phyloP scores from a whole-genome alignment of 2,113 vertebrate genomes.

The Prunella himalayana region DNA sequence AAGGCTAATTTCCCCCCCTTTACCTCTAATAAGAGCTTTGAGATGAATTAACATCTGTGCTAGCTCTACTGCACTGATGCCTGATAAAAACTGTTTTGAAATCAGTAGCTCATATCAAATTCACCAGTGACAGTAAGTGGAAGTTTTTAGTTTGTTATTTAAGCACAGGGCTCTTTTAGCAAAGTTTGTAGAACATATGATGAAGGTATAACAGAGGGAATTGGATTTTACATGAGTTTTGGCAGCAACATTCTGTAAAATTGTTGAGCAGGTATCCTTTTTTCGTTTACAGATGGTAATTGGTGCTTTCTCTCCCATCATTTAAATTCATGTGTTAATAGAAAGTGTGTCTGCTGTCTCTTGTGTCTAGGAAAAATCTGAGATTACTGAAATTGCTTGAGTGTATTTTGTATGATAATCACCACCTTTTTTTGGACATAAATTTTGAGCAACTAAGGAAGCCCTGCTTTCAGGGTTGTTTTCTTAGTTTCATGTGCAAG shows the following conservation, averaged over 20 bases:
- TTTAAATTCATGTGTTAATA: not conserved
- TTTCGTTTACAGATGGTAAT: not conserved
- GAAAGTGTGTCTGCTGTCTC: not conserved
- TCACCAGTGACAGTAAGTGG: not conserved
- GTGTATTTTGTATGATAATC: not conserved
- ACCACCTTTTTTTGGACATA: not conserved
- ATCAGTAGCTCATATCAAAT: accelerated
- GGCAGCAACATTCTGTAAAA: not conserved
- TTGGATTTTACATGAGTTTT: not conserved
- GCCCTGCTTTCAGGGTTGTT: not conserved
- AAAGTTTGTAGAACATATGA: not conserved
- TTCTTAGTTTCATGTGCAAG: not conserved
- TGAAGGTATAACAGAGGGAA: not conserved
- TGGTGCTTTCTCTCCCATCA: not conserved
- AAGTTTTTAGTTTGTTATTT: not conserved
- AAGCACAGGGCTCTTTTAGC: not conserved
- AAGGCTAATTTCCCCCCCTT: not conserved
- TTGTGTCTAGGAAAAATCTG: not conserved
- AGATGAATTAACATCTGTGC: not conserved
- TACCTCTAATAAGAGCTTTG: not conserved
- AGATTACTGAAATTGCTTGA: not conserved
- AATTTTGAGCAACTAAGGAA: not conserved
- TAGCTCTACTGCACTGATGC: not conserved
- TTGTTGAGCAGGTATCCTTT: not conserved
- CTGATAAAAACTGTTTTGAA: not conserved